A percentile compares a stretch with the other conserved stretches of the same genome.
Evolutionary conservation across 1,140 invertebrate genomes (phyloP).

Genomic region (Brachionus calyciflorus): DNA sequence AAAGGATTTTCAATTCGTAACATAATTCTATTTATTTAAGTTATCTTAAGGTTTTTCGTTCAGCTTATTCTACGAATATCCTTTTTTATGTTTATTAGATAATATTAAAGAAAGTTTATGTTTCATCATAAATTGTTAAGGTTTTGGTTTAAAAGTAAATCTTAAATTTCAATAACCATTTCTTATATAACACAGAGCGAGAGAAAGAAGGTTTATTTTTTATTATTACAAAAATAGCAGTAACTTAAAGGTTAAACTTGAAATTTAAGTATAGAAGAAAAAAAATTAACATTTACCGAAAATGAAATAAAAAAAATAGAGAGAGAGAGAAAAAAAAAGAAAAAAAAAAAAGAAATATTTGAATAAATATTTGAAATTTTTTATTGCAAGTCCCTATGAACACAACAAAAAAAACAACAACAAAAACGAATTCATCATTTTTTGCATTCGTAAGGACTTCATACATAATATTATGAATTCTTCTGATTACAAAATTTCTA

Average conservation of each 20-base stretch:
- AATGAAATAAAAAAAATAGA: background rate
- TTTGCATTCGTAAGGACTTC: conserved; percentile 41
- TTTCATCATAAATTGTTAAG: too few species aligned
- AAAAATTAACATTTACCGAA: conserved; percentile 40
- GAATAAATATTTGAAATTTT: conserved; percentile 28
- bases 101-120: too few species aligned
- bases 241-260: conserved; percentile 33
- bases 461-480: conserved; percentile 24
- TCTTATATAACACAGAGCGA: background rate
- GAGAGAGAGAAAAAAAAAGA: background rate
- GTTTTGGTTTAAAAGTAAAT: background rate
- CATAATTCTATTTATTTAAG: too few species aligned
- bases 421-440: background rate
- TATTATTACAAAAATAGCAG: conserved; percentile 38
- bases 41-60: too few species aligned
- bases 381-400: conserved; percentile 6
- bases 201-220: conserved; percentile 1
- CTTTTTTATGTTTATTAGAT: too few species aligned
- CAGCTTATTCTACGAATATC: too few species aligned
- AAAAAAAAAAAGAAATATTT: conserved; percentile 12
- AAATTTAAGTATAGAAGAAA: conserved; percentile 33
- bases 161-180: conserved; percentile 40
- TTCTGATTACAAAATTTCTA: background rate
- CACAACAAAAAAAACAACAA: too few species aligned
- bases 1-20: too few species aligned